Percentiles rank a stretch among this genome's conserved stretches.
Conservation (phyloP, 2,888 invertebrate genomes). For the Scaptomyza caliginosa region DNA sequence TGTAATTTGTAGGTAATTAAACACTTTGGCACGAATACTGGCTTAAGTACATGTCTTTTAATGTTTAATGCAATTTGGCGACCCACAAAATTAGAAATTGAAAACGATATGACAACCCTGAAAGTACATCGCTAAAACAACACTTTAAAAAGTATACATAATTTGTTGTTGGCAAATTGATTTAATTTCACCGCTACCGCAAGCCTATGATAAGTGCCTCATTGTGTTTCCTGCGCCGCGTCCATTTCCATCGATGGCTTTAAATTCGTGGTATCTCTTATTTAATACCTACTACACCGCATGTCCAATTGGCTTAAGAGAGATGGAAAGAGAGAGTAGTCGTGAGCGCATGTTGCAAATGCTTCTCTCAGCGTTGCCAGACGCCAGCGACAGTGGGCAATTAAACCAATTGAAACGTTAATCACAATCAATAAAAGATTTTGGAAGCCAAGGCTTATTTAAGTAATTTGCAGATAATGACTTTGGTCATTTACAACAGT, state of each 20-base stretch:
- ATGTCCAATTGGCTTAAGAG: conserved; percentile 11
- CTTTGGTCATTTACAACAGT: conserved; percentile 1
- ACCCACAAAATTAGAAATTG: neutral
- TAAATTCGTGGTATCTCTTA: conserved; percentile 16
- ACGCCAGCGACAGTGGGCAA: conserved; percentile 9
- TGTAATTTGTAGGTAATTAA: conserved; percentile 23
- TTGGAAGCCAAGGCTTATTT: conserved; percentile 1
- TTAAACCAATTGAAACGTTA: conserved; percentile 22
- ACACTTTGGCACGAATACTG: conserved; percentile 9
- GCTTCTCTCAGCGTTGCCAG: conserved; percentile 17
- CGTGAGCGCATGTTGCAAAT: conserved; percentile 14
- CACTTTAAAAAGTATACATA: conserved; percentile 10
- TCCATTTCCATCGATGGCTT: conserved; percentile 25
- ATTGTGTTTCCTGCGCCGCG: conserved; percentile 8
- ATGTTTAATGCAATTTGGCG: neutral
- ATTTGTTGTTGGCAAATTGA: conserved; percentile 45
- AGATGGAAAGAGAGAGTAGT: conserved; percentile 4
- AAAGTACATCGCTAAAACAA: neutral
- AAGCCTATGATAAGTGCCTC: neutral
- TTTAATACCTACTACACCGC: neutral
- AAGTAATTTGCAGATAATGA: conserved; percentile 1
- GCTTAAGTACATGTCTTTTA: conserved; percentile 1
- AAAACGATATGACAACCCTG: neutral
- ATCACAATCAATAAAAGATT: conserved; percentile 27
- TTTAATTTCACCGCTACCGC: conserved; percentile 40